Conservation (phyloP, 2,113 vertebrate species). For the Pelvicachromis taeniatus region DNA sequence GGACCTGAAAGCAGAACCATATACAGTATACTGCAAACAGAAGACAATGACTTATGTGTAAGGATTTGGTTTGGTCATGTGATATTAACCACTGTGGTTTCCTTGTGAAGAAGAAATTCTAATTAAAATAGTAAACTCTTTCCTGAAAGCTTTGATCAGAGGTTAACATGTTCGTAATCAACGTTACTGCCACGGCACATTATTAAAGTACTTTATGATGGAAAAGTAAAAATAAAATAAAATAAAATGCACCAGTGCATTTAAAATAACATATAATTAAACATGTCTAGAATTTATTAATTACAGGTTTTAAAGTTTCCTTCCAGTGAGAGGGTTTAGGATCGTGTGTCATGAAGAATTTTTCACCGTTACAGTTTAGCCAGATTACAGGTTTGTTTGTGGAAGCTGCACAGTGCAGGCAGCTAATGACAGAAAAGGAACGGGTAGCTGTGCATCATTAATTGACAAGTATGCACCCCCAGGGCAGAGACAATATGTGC, state of each 20-base stretch:
- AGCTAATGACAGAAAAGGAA: constrained; percentile 7
- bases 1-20: constrained; percentile 12
- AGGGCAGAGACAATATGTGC: constrained; percentile 23
- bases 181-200: background rate
- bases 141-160: background rate
- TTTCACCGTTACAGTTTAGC: background rate
- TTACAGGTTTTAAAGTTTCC: background rate
- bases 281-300: background rate
- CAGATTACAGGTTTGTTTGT: background rate
- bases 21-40: background rate
- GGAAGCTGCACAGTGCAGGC: background rate
- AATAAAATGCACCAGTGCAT: background rate
- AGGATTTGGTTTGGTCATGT: background rate
- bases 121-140: background rate
- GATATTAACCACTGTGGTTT: background rate
- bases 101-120: background rate
- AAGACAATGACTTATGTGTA: background rate
- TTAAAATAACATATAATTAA: background rate
- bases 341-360: background rate
- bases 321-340: background rate
- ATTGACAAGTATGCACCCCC: constrained; percentile 6
- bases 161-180: background rate
- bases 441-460: constrained; percentile 43
- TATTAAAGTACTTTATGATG: background rate
- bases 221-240: background rate